Base-by-base conservation (phyloP, 2,888 invertebrate genomes). In the Polydesmus complanatus region DNA sequence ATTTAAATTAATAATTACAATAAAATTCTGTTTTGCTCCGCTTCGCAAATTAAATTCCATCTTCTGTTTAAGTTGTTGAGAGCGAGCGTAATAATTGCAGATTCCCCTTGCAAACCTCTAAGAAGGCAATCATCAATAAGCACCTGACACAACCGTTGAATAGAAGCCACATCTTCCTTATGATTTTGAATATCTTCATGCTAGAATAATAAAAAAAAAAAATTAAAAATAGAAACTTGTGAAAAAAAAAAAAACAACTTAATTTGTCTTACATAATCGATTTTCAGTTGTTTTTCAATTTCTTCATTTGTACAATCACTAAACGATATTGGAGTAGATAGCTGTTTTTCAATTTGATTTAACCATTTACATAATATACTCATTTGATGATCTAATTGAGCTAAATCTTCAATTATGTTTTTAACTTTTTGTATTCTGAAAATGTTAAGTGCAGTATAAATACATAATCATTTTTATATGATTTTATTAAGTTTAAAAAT, bases 171-270 rank as follows among this genome's bases (percentile, higher is more conserved):
- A 67, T 85, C 84, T 54, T 81, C 81, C 70, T 87, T 87, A 69
- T 88, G 84, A 21, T 81, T 78, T 71, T 88, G 87, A 51, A 91
- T 85, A 69, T 86, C 85, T 27, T 89, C 78, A 59, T 80, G 79
- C 68, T 70, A 58, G 14, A 64, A 58, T 54, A 60, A n/a, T 58
- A 59, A 22, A 23, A 8, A 52, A 52, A 52, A 52, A 52, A 11
- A 22, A 23, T 52, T 22, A 27, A 54, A 11, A n/a, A n/a, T n/a
- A n/a, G n/a, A n/a, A n/a, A n/a, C n/a, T n/a, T n/a, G n/a, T n/a
- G n/a, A n/a, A n/a, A n/a, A n/a, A n/a, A n/a, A n/a, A n/a, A n/a
- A n/a, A n/a, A n/a, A n/a, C n/a, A n/a, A n/a, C n/a, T n/a, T n/a
- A n/a, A n/a, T n/a, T n/a, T n/a, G n/a, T n/a, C 48, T 2, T 22